Evolutionary conservation across 2,113 vertebrate genomes (phyloP), one percentile per base, ranked within the genome.

Genomic region (Aegotheles bennettii): DNA sequence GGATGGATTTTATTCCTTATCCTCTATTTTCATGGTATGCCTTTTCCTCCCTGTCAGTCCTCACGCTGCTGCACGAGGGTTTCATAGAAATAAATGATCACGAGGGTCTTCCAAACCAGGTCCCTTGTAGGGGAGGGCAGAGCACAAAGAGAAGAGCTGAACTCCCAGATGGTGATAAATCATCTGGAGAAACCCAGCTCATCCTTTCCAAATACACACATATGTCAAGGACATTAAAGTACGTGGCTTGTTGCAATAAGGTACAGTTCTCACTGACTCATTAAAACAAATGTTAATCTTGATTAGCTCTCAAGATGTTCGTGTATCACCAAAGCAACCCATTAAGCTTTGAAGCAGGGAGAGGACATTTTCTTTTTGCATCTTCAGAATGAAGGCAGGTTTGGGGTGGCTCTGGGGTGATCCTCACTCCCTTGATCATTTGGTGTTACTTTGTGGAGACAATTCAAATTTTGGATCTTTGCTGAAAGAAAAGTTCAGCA

Each of bases 391-490:
- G 23, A 48, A 69, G 78, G 67, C 45, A 78, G 35, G 23, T 47
- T 20, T 47, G 47, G 42, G 42, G 42, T 42, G 42, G n/a, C n/a
- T 21, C 83, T 51, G 53, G 20, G 59, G 31, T 43, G 50, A 7
- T 10, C 56, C 26, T 24, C 8, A 28, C 64, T 38, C 4, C 1
- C 6, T 10, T 3, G 26, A 61, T 26, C 25, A 3, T 45, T 74
- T 42, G 61, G 23, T 42, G 57, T 29, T 20, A 29, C 20, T 50
- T 71, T 40, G 36, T 8, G 18, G 24, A 28, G 48, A 73, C 57
- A 36, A 88, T 35, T 51, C 0, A 0, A 3, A 3, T 15, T 65
- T 71, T 36, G 19, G 54, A 3, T 28, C 33, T 77, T 51, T 64
- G 47, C 65, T 59, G 60, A 54, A 71, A 63, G 57, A 53, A 25